Conservation (phyloP, 2,888 invertebrate species). For the Leptopterna dolabrata region DNA sequence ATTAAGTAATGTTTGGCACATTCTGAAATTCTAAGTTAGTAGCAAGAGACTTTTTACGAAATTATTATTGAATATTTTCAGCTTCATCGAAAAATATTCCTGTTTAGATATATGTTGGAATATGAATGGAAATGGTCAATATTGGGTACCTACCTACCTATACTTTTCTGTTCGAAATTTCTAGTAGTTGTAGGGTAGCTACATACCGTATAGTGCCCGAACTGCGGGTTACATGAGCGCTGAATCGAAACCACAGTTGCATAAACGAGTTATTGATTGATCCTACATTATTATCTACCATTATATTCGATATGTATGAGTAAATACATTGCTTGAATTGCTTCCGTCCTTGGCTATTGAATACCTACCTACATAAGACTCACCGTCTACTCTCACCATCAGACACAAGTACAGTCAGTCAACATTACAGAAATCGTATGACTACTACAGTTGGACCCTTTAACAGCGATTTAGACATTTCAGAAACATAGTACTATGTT, state of each 20-base stretch:
- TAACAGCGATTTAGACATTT: not conserved
- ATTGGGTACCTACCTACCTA: too few species aligned
- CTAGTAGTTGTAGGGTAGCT: not conserved
- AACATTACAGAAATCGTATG: not conserved
- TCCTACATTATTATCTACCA: not conserved
- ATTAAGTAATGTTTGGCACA: too few species aligned
- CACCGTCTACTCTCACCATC: not conserved
- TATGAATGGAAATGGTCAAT: too few species aligned
- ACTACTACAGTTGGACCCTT: slow-evolving; percentile 5
- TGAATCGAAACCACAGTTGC: not conserved
- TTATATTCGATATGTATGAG: not conserved
- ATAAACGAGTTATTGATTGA: not conserved
- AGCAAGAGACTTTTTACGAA: too few species aligned
- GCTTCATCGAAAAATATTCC: too few species aligned
- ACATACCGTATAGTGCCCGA: not conserved
- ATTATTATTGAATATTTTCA: too few species aligned
- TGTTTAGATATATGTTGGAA: too few species aligned
- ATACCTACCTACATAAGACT: not conserved
- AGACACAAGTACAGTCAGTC: slow-evolving; percentile 9
- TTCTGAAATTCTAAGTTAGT: too few species aligned
- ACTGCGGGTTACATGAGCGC: not conserved
- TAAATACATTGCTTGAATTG: not conserved
- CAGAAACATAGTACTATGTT: not conserved
- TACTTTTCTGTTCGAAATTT: not conserved
- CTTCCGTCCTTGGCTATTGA: slow-evolving; percentile 16